Conservation (phyloP, 2,113 vertebrate genomes). For the Sorex fumeus region DNA sequence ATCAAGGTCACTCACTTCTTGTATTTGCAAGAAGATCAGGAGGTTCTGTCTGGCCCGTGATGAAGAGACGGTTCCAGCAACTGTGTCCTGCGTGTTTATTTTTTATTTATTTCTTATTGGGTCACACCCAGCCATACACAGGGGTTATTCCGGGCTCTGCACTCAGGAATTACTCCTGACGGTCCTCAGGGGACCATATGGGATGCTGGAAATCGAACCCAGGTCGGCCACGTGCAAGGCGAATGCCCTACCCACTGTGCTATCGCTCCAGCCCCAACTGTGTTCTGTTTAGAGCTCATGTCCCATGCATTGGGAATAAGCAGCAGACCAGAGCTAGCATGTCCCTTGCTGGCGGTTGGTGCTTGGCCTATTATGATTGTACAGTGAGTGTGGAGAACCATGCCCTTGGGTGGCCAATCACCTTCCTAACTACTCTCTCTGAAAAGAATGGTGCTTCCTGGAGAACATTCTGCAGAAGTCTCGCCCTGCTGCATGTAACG, state of each 20-base stretch:
- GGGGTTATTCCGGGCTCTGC: too few species aligned
- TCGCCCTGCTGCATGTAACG: constrained; percentile 67
- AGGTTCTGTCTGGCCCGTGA: not conserved
- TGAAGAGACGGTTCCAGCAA: not conserved
- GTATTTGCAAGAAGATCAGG: not conserved
- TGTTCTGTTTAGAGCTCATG: not conserved
- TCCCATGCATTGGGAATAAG: not conserved
- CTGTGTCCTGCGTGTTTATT: not conserved
- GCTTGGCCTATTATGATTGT: not conserved
- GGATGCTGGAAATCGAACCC: too few species aligned
- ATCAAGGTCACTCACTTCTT: not conserved
- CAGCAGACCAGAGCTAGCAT: not conserved
- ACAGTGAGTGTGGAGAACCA: not conserved
- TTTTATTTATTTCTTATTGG: too few species aligned
- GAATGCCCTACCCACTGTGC: too few species aligned
- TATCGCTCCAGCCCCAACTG: too few species aligned
- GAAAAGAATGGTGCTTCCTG: constrained; percentile 66
- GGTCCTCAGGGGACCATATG: too few species aligned
- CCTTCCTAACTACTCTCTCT: not conserved
- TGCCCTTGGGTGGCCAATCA: not conserved
- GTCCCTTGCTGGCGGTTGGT: constrained; percentile 6
- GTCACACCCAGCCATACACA: too few species aligned
- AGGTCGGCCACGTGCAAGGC: too few species aligned
- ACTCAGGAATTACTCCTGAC: too few species aligned
- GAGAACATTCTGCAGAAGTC: constrained; percentile 51